Evolutionary conservation across 2,113 vertebrate species (phyloP), one percentile per base, ranked within the genome.

Genomic region (Chunga burmeisteri): DNA sequence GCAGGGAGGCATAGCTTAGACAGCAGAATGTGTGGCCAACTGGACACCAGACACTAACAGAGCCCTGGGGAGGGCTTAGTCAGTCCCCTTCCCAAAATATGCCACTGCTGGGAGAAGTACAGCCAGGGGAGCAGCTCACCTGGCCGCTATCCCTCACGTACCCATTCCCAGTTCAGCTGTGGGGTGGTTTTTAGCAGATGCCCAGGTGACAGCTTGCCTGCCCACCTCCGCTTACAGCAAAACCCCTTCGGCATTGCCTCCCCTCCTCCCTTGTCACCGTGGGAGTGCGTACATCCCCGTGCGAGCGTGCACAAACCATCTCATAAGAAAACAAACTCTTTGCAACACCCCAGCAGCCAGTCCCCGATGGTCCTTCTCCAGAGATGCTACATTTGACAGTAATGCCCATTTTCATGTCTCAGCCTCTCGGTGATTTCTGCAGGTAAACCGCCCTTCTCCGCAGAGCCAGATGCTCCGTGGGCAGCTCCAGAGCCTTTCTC

Each of bases 141-240:
- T 1, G 20, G 34, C 17, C 1, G 0, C 10, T 7, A 3, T 5
- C 36, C 62, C 50, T 50, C 53, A 10, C 1, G 0, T 16, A 7
- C n/a, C 22, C 6, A 0, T 29, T 50, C 84, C 71, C 56, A 25
- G 27, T 9, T 30, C 42, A 25, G 56, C 1, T 26, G 7, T 5
- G 42, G 62, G 36, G 36, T 15, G 27, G 42, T 2, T 44, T 44
- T 29, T 13, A 49, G 50, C 27, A 77, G 44, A 30, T 4, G 36
- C 44, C 62, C 23, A 14, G 42, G 10, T 23, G 9, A 3, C 0
- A 5, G n/a, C 19, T 29, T 44, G 17, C 11, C 36, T 16, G 10
- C 32, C 13, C 63, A 15, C 42, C 42, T 26, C 49, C 9, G 21
- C n/a, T 19, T 7, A 16, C 21, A 20, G 34, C 34, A n/a, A n/a